Evolutionary conservation across 2,113 vertebrate species (phyloP).

Genomic region (Poeciliopsis turrubarensis): DNA sequence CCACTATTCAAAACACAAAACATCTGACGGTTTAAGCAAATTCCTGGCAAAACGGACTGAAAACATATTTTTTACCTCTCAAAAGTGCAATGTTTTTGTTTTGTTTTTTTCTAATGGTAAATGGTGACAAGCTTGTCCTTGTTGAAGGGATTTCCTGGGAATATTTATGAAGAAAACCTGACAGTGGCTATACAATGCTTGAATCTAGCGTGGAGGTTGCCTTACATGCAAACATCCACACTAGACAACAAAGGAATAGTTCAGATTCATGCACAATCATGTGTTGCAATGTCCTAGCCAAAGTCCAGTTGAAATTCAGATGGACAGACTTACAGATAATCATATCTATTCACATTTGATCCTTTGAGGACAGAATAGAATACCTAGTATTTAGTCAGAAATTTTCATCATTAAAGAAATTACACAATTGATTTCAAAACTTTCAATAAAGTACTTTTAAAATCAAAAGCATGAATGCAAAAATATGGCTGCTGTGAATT

Average conservation of each 20-base stretch:
- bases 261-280: neutral
- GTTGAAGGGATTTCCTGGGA: neutral
- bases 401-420: too few relatives aligned
- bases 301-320: neutral
- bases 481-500: too few relatives aligned
- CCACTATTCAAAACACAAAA: neutral
- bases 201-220: too few relatives aligned
- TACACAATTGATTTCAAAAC: too few relatives aligned
- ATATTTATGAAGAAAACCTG: too few relatives aligned
- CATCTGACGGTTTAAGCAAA: neutral
- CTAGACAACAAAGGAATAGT: neutral
- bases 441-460: too few relatives aligned
- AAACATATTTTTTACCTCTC: neutral
- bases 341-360: conserved; percentile 26
- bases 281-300: neutral
- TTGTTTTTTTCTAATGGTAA: neutral
- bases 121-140: neutral
- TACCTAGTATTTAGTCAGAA: too few relatives aligned
- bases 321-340: conserved; percentile 10
- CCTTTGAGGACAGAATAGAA: neutral
- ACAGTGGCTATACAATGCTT: too few relatives aligned
- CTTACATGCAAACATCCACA: too few relatives aligned
- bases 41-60: neutral
- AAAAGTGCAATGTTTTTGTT: neutral
- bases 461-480: too few relatives aligned